Percentiles rank a stretch among this genome's conserved stretches.
Conservation (phyloP, 2,113 vertebrate species). For the Alouatta palliata region DNA sequence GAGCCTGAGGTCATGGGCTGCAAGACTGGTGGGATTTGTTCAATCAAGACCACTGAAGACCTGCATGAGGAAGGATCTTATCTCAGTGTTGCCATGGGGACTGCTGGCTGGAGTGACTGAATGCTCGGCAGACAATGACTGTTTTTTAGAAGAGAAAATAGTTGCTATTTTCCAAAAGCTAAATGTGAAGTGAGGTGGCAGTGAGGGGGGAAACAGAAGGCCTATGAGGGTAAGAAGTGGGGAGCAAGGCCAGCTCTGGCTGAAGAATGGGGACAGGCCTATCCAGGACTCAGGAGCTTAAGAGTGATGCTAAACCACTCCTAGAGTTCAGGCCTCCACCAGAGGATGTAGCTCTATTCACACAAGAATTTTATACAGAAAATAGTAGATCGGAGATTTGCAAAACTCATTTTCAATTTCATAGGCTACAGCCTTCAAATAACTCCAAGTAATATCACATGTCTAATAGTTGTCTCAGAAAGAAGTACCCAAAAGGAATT, state of each 20-base stretch:
- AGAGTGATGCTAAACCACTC: not conserved
- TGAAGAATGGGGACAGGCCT: not conserved
- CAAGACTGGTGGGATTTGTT: not conserved
- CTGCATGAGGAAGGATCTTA: not conserved
- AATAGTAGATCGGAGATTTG: not conserved
- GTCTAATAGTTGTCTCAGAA: not conserved
- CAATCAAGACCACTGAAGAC: not conserved
- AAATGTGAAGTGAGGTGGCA: not conserved
- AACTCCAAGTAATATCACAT: not conserved
- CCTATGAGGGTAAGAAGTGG: not conserved
- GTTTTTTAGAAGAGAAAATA: constrained; percentile 26
- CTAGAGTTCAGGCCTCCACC: not conserved
- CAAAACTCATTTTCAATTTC: not conserved
- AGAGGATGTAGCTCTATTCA: not conserved
- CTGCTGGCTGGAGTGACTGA: not conserved
- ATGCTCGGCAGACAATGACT: not conserved
- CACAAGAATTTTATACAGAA: not conserved
- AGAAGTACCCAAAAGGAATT: not conserved
- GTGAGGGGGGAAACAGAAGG: not conserved
- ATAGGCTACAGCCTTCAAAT: not conserved
- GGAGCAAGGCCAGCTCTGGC: not conserved
- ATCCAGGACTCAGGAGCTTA: too few relatives aligned
- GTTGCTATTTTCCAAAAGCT: not conserved
- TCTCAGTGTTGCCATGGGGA: not conserved
- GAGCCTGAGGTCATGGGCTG: too few relatives aligned